These are phyloP conservation scores for Lophotis ruficrista DNA, from an alignment of 2,113 vertebrate genomes.

Conservation along the genomic window DNA sequence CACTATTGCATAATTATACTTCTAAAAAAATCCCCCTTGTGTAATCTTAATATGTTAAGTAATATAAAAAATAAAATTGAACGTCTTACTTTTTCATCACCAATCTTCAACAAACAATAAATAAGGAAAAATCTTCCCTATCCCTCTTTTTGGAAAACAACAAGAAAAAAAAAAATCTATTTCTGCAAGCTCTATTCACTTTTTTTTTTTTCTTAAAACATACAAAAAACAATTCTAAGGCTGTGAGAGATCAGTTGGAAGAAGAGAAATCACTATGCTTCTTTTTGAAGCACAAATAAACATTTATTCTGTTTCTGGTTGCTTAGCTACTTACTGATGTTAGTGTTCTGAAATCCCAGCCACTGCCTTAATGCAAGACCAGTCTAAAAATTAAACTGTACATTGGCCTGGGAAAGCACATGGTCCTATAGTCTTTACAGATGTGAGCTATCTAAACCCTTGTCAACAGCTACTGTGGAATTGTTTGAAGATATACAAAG, in stretches of 20 bases:
- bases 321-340: neutral
- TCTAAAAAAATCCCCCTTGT: neutral
- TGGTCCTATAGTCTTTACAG: neutral
- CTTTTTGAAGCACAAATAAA: neutral
- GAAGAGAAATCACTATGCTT: constrained; percentile 10
- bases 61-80: neutral
- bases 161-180: neutral
- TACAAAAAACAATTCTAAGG: neutral
- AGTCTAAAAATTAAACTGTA: neutral
- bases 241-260: neutral
- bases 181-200: constrained; percentile 39
- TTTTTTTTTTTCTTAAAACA: neutral
- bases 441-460: neutral
- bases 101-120: neutral
- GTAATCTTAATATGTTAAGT: neutral
- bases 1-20: neutral
- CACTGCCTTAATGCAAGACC: neutral
- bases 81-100: neutral
- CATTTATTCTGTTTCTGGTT: neutral
- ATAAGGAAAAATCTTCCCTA: neutral
- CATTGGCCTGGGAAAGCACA: neutral
- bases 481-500: neutral
- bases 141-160: neutral
- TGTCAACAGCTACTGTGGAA: neutral
- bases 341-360: neutral